Conservation (phyloP, 2,113 vertebrate genomes). For the Ellobius talpinus region DNA sequence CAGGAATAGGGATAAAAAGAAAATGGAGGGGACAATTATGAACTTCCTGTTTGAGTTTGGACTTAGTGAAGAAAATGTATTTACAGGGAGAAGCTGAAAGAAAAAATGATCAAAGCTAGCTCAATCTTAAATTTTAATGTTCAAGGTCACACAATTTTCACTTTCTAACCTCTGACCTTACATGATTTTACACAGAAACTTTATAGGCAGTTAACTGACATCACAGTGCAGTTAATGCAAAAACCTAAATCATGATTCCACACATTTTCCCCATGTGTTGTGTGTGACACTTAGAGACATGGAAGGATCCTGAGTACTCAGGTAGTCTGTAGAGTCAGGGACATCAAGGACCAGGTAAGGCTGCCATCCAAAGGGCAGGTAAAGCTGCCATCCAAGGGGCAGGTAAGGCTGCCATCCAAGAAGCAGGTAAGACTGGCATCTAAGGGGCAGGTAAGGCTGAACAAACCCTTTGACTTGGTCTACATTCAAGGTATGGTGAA, state of each 20-base stretch:
- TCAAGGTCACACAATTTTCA: background rate
- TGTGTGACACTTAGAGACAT: background rate
- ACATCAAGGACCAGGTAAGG: background rate
- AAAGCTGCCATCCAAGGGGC: background rate
- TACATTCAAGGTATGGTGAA: background rate
- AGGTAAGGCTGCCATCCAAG: no score
- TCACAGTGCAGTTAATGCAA: background rate
- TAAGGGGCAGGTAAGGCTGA: background rate
- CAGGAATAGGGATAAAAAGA: background rate
- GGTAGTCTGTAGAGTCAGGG: accelerated
- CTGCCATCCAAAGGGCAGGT: no score
- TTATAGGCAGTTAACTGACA: background rate
- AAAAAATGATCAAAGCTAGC: background rate
- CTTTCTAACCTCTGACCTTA: background rate
- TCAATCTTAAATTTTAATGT: background rate
- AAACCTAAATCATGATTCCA: background rate
- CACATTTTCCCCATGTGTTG: background rate
- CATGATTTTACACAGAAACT: background rate
- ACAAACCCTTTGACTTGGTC: background rate
- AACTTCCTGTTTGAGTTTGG: background rate
- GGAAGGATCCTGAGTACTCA: accelerated
- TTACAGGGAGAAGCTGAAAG: background rate
- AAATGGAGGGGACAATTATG: no score
- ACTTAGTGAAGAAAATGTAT: background rate
- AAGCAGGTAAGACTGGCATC: no score